Evolutionary conservation across 2,888 invertebrate genomes (phyloP).

Genomic region (Tubulanus polymorphus): DNA sequence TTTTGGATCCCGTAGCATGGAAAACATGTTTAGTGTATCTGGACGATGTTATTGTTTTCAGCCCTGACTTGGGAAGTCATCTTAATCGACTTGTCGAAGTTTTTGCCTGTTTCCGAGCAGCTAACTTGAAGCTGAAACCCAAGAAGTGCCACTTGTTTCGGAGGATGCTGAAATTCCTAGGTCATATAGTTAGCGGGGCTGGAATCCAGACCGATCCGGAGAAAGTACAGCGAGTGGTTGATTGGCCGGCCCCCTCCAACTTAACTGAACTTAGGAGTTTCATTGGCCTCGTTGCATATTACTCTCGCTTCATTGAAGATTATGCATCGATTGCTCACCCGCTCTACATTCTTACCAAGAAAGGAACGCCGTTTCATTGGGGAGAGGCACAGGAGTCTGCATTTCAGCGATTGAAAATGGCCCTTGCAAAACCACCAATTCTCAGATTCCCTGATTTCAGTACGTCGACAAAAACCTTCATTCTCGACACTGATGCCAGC

Average conservation of each 20-base stretch:
- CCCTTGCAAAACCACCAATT: conserved; percentile 20
- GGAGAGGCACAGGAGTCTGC: conserved; percentile 14
- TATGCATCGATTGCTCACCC: conserved; percentile 19
- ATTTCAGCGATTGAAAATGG: conserved; percentile 18
- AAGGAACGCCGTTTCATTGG: conserved; percentile 17
- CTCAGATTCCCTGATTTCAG: conserved; percentile 19
- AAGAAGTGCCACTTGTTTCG: conserved; percentile 20
- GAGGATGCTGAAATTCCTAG: conserved; percentile 17
- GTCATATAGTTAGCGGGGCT: conserved; percentile 18
- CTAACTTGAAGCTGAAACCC: conserved; percentile 19
- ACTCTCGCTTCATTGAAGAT: conserved; percentile 16
- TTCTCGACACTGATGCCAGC: conserved; percentile 20
- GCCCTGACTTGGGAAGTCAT: conserved; percentile 16
- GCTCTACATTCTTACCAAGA: conserved; percentile 11
- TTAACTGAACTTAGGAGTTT: conserved; percentile 15
- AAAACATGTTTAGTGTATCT: conserved; percentile 16
- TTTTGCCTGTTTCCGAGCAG: conserved; percentile 16
- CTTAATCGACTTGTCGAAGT: conserved; percentile 17
- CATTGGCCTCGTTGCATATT: conserved; percentile 23
- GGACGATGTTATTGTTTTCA: conserved; percentile 22
- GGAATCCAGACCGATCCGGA: conserved; percentile 18
- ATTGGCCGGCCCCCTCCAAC: conserved; percentile 11
- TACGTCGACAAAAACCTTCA: conserved; percentile 11
- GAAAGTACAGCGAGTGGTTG: conserved; percentile 18
- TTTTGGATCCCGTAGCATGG: conserved; percentile 1